Conservation (phyloP, 2,113 vertebrate species). For the Ardeotis arabs region DNA sequence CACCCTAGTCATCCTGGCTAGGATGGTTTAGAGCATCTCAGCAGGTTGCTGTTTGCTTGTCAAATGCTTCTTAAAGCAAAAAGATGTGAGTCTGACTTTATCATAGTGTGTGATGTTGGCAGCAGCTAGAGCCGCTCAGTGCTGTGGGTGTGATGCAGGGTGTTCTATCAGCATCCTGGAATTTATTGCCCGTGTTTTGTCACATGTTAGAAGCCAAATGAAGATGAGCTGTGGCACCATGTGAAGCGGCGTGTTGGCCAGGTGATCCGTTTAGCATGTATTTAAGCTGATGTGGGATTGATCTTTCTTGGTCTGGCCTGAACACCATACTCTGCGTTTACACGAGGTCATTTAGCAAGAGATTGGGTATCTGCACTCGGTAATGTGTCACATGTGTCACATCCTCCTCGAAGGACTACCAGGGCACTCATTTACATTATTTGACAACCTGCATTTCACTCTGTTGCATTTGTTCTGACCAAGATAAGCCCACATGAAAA, state of each 20-base stretch:
- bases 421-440: neutral
- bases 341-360: neutral
- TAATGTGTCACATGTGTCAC: accelerated
- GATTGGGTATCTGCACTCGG: neutral
- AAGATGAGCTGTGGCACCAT: neutral
- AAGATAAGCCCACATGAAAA: neutral
- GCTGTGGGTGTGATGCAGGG: neutral
- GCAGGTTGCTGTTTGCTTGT: neutral
- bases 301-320: neutral
- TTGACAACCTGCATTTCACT: neutral
- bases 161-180: neutral
- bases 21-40: neutral
- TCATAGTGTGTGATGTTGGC: neutral
- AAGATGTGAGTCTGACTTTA: neutral
- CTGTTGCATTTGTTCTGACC: neutral
- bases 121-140: neutral
- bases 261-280: neutral
- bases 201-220: neutral
- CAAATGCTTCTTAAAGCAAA: neutral
- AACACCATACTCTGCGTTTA: neutral
- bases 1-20: no score
- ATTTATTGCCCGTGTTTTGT: neutral
- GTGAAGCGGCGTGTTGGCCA: neutral
- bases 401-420: neutral
- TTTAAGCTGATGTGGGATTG: neutral